Evolutionary conservation across 2,797 vertebrate genomes (phyloP).

Genomic region (Avahi laniger): DNA sequence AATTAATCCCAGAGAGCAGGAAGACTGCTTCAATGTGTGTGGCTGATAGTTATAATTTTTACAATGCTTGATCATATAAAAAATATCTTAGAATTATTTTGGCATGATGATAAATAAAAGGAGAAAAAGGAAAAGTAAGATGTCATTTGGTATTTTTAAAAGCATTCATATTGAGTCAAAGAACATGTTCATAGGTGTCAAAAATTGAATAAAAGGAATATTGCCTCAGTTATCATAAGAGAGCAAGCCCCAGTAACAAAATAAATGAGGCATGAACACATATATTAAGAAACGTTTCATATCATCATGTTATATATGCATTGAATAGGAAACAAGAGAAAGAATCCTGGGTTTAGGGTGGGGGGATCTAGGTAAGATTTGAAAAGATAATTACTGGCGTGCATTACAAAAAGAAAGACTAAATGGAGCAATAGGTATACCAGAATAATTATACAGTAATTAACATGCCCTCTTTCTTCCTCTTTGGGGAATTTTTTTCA

Average conservation of each 20-base stretch:
- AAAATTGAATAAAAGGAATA: not conserved
- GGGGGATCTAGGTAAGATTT: constrained; percentile 70
- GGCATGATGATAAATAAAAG: constrained; percentile 61
- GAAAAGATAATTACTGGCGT: constrained; percentile 78
- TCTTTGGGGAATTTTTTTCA: constrained; percentile 59
- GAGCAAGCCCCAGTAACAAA: not conserved
- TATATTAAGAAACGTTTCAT: constrained; percentile 41
- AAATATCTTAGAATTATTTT: constrained; percentile 50
- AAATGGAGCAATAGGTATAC: constrained; percentile 76
- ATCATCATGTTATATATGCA: constrained; percentile 49
- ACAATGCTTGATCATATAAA: constrained; percentile 40
- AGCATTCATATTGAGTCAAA: constrained; percentile 68
- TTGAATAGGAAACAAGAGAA: constrained; percentile 73
- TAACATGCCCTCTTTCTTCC: constrained; percentile 75
- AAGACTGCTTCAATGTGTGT: constrained; percentile 48
- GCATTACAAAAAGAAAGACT: constrained; percentile 63
- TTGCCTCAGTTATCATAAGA: not conserved
- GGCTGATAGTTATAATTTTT: constrained; percentile 43
- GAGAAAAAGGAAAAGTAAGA: constrained; percentile 51
- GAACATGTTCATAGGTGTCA: constrained; percentile 68
- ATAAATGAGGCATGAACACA: not conserved
- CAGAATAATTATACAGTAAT: constrained; percentile 81
- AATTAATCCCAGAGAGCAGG: constrained; percentile 62
- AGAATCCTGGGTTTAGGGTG: constrained; percentile 58
- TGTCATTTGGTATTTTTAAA: constrained; percentile 65